Evolutionary conservation across 2,113 vertebrate genomes (phyloP).

Genomic region (Meriones unguiculatus): DNA sequence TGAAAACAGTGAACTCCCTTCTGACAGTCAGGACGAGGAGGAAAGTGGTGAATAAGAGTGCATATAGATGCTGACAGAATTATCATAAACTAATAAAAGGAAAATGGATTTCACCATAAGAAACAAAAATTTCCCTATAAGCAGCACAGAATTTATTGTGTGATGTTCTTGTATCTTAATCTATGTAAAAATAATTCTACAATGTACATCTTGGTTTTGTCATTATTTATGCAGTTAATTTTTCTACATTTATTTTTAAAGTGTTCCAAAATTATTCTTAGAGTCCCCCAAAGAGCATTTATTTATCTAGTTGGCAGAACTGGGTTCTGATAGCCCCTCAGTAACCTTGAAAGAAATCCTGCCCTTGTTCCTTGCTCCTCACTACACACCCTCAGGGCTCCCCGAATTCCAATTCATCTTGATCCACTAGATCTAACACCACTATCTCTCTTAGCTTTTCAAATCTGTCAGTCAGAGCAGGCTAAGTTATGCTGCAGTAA

Average conservation of each 20-base stretch:
- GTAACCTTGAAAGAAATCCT: slow-evolving; percentile 59
- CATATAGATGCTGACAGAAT: slow-evolving; percentile 13
- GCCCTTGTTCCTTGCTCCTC: slow-evolving; percentile 15
- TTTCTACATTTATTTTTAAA: slow-evolving; percentile 72
- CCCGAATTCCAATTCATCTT: background rate
- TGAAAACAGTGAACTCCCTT: background rate
- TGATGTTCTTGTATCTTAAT: slow-evolving; percentile 49
- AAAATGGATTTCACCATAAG: slow-evolving; percentile 19
- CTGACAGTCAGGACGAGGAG: slow-evolving; percentile 28
- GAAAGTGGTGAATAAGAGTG: background rate
- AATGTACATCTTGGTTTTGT: slow-evolving; percentile 52
- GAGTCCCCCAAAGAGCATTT: slow-evolving; percentile 63
- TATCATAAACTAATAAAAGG: slow-evolving; percentile 52
- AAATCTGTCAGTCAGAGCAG: background rate
- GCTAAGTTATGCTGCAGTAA: background rate
- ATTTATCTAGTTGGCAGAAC: slow-evolving; percentile 68
- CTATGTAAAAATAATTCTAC: slow-evolving; percentile 28
- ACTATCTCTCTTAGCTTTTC: background rate
- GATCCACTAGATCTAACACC: background rate
- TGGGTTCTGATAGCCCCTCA: slow-evolving; percentile 56
- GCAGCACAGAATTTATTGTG: slow-evolving; percentile 54
- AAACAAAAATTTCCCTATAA: slow-evolving; percentile 16
- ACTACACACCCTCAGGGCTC: background rate
- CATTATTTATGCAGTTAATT: slow-evolving; percentile 73
- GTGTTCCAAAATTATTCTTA: slow-evolving; percentile 68